phyloP scores from a whole-genome alignment of 1,140 invertebrate genomes.

The Zeugodacus cucurbitae region DNA sequence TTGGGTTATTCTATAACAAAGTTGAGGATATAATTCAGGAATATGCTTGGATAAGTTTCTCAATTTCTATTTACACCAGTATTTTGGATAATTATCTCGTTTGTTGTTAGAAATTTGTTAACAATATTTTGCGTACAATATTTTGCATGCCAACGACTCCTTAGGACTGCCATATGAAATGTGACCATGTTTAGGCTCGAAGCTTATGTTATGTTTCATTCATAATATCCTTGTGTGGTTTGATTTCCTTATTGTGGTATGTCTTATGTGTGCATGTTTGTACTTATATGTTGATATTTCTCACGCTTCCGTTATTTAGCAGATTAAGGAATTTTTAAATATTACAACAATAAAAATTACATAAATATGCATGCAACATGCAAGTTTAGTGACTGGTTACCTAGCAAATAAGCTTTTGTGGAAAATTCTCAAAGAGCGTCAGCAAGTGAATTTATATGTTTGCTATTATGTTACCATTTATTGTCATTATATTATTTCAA shows the following conservation, averaged over 20 bases:
- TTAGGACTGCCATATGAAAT: no score
- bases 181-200: no score
- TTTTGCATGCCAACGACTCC: no score
- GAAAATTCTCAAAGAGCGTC: background rate
- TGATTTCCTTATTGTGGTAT: no score
- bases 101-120: slow-evolving; percentile 19
- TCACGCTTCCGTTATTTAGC: background rate
- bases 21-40: background rate
- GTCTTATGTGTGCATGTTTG: no score
- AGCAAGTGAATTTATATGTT: slow-evolving; percentile 15
- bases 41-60: background rate
- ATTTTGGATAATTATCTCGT: background rate
- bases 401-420: background rate
- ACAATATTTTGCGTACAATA: no score
- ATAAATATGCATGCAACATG: slow-evolving; percentile 26
- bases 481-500: no score
- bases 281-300: background rate
- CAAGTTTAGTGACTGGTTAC: background rate
- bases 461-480: background rate
- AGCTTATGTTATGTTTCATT: no score
- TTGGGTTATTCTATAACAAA: no score
- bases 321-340: slow-evolving; percentile 22
- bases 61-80: background rate
- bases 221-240: no score
- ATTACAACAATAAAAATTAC: slow-evolving; percentile 4